These are phyloP conservation scores for Hippocampus guttulatus DNA, from an alignment of 2,113 vertebrate genomes.

Conservation along the genomic window DNA sequence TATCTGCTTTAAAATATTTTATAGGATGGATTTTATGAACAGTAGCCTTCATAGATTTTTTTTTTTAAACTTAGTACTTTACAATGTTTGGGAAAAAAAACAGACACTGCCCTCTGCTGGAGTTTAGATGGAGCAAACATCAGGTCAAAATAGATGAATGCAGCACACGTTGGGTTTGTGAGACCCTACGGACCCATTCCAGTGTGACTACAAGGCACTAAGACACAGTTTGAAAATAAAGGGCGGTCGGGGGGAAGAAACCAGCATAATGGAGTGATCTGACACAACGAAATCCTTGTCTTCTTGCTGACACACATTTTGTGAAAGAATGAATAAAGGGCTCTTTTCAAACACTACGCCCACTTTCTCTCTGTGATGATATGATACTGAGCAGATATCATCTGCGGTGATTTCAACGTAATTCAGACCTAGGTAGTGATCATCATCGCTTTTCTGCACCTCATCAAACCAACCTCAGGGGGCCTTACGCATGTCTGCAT, in stretches of 20 bases:
- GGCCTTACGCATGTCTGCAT: constrained; percentile 19
- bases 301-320: constrained; percentile 21
- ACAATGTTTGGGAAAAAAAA: neutral
- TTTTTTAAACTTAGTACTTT: neutral
- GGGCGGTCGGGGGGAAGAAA: neutral
- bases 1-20: neutral
- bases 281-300: neutral
- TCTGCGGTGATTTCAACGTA: constrained; percentile 13
- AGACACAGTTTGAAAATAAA: constrained; percentile 1
- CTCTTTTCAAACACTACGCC: constrained; percentile 16
- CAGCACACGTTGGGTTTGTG: neutral
- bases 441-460: constrained; percentile 38
- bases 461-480: constrained; percentile 27
- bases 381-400: constrained; percentile 22
- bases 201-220: neutral
- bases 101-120: constrained; percentile 69
- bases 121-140: constrained; percentile 14
- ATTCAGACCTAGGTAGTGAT: constrained; percentile 24
- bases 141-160: constrained; percentile 19
- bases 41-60: neutral
- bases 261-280: neutral
- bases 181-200: neutral
- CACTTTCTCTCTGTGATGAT: constrained; percentile 19
- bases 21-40: neutral
- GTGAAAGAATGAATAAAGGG: constrained; percentile 30